Percentiles rank a stretch among this genome's conserved stretches.
Conservation (phyloP, 2,888 invertebrate genomes). For the Synergus itoensis region DNA sequence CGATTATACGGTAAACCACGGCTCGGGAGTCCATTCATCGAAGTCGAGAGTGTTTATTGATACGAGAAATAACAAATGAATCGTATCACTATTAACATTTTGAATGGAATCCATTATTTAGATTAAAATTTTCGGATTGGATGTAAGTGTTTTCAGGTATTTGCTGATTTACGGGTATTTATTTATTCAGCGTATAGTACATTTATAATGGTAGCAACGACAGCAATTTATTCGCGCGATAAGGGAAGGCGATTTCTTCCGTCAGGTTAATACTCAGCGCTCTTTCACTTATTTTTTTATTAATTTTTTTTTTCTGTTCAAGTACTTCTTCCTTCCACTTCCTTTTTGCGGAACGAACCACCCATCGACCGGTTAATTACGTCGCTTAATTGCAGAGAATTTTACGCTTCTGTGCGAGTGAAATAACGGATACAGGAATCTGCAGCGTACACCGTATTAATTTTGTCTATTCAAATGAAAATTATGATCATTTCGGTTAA, state of each 20-base stretch:
- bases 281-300: background rate
- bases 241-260: conserved; percentile 12
- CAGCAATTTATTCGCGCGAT: conserved; percentile 12
- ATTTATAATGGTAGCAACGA: conserved; percentile 3
- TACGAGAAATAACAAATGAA: background rate
- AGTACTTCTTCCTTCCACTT: conserved; percentile 16
- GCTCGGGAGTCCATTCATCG: background rate
- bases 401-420: background rate
- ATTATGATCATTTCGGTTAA: conserved; percentile 2
- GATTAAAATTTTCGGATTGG: background rate
- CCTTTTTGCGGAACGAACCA: conserved; percentile 20
- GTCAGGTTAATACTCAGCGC: conserved; percentile 22
- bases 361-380: conserved; percentile 25
- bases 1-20: conserved; percentile 25
- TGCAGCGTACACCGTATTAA: background rate
- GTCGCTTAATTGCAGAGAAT: conserved; percentile 24
- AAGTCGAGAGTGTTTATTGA: background rate
- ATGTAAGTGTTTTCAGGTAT: background rate
- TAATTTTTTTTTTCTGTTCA: background rate
- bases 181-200: background rate
- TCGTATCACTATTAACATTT: background rate
- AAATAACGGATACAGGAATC: conserved; percentile 5
- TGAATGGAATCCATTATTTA: background rate
- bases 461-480: background rate
- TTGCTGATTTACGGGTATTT: background rate